Base-by-base conservation (phyloP, 2,113 vertebrate species). In the Bufo bufo region DNA sequence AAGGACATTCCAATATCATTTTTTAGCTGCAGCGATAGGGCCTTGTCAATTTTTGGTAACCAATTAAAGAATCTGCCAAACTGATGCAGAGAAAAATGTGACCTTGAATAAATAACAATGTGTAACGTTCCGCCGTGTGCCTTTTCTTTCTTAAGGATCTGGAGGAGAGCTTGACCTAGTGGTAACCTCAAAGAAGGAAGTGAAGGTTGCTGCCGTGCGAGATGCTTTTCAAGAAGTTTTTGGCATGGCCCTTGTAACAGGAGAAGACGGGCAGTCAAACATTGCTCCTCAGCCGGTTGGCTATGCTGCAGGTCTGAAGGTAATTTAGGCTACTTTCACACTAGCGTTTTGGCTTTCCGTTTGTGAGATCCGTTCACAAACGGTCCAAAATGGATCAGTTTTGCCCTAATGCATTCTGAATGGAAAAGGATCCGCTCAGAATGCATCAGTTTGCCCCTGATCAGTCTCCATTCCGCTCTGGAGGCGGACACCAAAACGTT, bases 151-250 rank as follows among this genome's bases (percentile, higher is more conserved):
- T 92, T 1, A 91, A 99, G 98, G 95, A 93, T 98, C 97, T 11
- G 98, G 97, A 0, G 98, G 98, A 85, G 98, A 99, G 72, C 85
- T 99, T 85, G 98, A 99, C 89, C 94, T 99, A 13, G 96, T 99
- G 13, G 98, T 99, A 90, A 97, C 98, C 0, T 99, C 97, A 5
- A 95, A 96, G 69, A 97, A 97, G 84, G 98, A 99, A 75, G 93
- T 95, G 14, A 96, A 96, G 82, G 97, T 99, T 0, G 95, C 95
- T 8, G 97, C 98, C 0, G 92, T 99, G 83, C 94, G 98, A 81
- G 97, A 99, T 3, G 98, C 98, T 69, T 99, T 99, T 90, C 98
- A 99, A 92, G 98, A 99, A 85, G 96, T 99, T 47, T 99, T 99
- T 90, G 98, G 98, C 52, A 95, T 99, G 93, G 98, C 98, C 50